Evolutionary conservation across 2,113 vertebrate genomes (phyloP), one percentile per base, ranked within the genome.

Genomic region (Seriola quinqueradiata): DNA sequence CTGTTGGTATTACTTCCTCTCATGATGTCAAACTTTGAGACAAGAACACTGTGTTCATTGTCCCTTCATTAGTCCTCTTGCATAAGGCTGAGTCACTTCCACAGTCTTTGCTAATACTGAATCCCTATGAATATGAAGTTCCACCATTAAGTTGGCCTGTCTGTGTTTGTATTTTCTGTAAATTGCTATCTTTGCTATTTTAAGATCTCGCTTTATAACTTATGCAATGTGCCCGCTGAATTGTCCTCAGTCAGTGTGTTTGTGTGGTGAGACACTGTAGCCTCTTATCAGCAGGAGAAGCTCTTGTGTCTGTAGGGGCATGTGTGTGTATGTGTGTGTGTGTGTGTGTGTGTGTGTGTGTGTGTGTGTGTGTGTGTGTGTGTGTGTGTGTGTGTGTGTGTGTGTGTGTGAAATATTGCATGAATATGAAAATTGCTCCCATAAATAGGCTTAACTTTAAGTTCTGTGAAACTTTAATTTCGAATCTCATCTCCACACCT

Each of bases 371-470:
- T 70, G 50, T 66, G 34, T 64, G 52, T 46, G 83, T 54, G 25
- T 67, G 36, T 69, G 19, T 76, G 60, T 23, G 23, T 60, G n/a
- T 80, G 60, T 58, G 72, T 59, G 52, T 75, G 54, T 59, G 36
- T 2, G 7, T 42, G 36, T 63, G 61, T 80, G 82, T 81, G 85
- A 90, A 88, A 88, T 87, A 82, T 79, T 84, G 60, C 82, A 93
- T 90, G 86, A 87, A 92, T 89, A 93, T 91, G 86, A 93, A 91
- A 86, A 89, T 81, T 84, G 75, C 65, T 86, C 70, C 92, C 84
- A 87, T 88, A 90, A 92, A 92, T 89, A 89, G 89, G 76, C 89
- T 87, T 92, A 72, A 79, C 84, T 92, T 90, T 77, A 90, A 89
- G 80, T 90, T 92, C 65, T 90, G 76, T 87, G 80, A 79, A 90